These are phyloP conservation scores for Diadema setosum DNA, from an alignment of 35 echinoderm and acorn worm genomes.

Conservation along the genomic window DNA sequence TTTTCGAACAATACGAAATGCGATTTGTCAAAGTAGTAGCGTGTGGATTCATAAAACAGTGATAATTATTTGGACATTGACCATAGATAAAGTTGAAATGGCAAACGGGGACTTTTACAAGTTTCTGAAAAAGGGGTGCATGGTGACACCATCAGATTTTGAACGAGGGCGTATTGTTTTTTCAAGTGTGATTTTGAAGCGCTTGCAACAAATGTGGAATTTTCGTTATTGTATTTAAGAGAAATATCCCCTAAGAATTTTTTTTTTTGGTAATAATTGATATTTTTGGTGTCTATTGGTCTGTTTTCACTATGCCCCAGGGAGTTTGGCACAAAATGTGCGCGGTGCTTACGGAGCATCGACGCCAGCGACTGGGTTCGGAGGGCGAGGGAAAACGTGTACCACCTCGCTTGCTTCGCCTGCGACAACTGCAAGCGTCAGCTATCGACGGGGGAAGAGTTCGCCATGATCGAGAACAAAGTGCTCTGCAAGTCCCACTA, in stretches of 20 bases:
- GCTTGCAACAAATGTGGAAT: neutral
- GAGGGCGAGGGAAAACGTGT: conserved; percentile 72
- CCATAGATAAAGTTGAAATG: no score
- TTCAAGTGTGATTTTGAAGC: neutral
- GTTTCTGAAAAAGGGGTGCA: neutral
- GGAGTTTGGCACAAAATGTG: conserved; percentile 71
- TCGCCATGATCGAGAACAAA: conserved; percentile 68
- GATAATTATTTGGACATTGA: no score
- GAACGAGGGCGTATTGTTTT: neutral
- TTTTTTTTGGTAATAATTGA: neutral
- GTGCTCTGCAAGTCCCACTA: conserved; percentile 86
- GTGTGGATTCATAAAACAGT: no score
- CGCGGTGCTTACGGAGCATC: conserved; percentile 56
- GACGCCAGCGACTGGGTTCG: conserved; percentile 84
- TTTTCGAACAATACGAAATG: no score
- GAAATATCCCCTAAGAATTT: neutral
- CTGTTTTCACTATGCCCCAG: conserved; percentile 40
- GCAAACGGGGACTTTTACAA: no score
- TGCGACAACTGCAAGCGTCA: conserved; percentile 92
- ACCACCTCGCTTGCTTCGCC: conserved; percentile 91
- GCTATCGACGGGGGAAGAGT: conserved; percentile 92
- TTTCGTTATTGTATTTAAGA: neutral
- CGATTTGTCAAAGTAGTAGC: no score
- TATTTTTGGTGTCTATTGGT: neutral
- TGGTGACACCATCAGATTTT: neutral